Evolutionary conservation across 2,888 invertebrate species (phyloP), one percentile per base, ranked within the genome.

Genomic region (Ypsolopha sequella): DNA sequence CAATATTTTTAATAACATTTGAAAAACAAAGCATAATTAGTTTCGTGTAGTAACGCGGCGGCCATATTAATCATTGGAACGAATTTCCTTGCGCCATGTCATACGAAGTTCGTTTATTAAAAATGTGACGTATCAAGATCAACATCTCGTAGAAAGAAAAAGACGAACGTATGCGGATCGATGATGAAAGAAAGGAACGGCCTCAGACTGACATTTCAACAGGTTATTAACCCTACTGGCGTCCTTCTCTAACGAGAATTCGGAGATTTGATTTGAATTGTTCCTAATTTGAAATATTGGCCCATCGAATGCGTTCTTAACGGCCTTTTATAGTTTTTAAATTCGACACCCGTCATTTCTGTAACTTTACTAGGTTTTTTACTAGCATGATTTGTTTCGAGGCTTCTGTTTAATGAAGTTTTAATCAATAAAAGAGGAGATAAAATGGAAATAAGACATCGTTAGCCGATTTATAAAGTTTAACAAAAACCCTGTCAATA

Each of bases 71-170:
- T 86, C 86, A 86, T 86, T 78, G 73, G 74, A 82, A 82, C 80
- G 79, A 81, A 85, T 82, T 84, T 84, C 81, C 80, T 78, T 82
- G 78, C 79, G 71, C 79, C 81, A 76, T 84, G 84, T 84, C 84
- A 84, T 84, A 84, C 78, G 71, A 70, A 74, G 78, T 86, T 80
- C 85, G 85, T 85, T 86, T 86, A 85, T 86, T 85, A 86, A 86
- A 86, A 86, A 84, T 82, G 77, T 85, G 86, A 86, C 85, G 85
- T 86, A 85, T 86, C 84, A 84, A 86, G 86, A 86, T 86, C 86
- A 85, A 82, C 84, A 84, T 85, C 82, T 81, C 77, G 68, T 73
- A 68, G 77, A 60, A 59, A 57, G 71, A 82, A 70, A 58, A 75
- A 67, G 77, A 84, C 69, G 64, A 66, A 60, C 60, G 67, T 67